Conservation (phyloP, 2,888 invertebrate genomes). For the Notodonta ziczac region DNA sequence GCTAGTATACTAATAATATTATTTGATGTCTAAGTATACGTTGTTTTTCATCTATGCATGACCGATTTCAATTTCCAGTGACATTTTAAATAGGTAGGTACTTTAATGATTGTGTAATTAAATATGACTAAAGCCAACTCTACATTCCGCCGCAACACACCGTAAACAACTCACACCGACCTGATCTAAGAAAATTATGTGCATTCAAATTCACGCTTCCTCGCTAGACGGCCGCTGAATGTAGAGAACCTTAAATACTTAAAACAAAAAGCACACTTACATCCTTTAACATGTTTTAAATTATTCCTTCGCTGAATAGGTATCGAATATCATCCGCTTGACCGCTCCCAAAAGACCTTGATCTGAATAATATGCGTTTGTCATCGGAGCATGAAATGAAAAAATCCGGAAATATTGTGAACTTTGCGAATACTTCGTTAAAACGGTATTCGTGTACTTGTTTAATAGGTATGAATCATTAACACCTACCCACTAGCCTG, state of each 20-base stretch:
- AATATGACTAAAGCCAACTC: background rate
- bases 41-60: background rate
- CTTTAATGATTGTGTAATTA: background rate
- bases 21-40: background rate
- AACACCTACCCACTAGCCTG: background rate
- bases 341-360: slow-evolving; percentile 7
- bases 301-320: no score
- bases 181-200: no score
- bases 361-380: slow-evolving; percentile 1
- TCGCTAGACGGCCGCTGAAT: no score
- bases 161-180: no score
- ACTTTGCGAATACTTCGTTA: background rate
- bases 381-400: background rate
- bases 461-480: background rate
- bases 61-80: background rate
- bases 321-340: background rate
- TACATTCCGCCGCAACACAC: background rate
- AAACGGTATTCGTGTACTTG: background rate
- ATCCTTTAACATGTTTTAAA: no score
- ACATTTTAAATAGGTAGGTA: background rate
- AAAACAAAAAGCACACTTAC: no score
- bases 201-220: no score
- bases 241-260: no score
- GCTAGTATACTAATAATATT: no score
- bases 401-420: background rate